A percentile compares a stretch with the other conserved stretches of the same genome.
These are phyloP conservation scores for Pteruthius melanotis DNA, from an alignment of 2,113 vertebrate genomes.

Conservation along the genomic window DNA sequence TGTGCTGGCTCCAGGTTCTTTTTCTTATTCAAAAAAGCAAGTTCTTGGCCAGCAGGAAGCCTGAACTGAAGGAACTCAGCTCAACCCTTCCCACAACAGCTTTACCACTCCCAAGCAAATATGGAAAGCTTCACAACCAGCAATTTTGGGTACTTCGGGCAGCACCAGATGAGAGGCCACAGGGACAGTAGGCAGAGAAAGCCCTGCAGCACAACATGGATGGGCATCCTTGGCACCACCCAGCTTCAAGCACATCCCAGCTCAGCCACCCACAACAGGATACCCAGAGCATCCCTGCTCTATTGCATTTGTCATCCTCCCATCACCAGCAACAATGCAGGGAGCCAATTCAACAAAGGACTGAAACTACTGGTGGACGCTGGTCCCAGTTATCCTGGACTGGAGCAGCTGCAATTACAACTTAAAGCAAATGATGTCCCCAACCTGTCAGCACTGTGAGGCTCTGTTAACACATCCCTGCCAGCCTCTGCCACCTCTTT, in stretches of 20 bases:
- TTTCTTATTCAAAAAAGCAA: neutral
- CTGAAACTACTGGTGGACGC: neutral
- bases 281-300: neutral
- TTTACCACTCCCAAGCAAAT: neutral
- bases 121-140: neutral
- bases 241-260: neutral
- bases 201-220: accelerated
- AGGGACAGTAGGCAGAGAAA: neutral
- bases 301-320: neutral
- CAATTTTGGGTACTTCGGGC: neutral
- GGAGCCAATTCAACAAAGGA: neutral
- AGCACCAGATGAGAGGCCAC: neutral
- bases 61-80: neutral
- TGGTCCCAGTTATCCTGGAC: accelerated
- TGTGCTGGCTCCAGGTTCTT: neutral
- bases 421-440: neutral
- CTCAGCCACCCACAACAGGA: neutral
- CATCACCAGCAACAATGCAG: neutral
- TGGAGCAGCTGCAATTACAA: neutral
- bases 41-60: neutral
- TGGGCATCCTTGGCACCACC: neutral
- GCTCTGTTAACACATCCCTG: neutral
- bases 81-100: neutral
- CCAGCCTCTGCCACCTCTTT: neutral
- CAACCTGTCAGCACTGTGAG: neutral